Conservation (phyloP, 2,888 invertebrate species). For the Oxyteleia sp. region DNA sequence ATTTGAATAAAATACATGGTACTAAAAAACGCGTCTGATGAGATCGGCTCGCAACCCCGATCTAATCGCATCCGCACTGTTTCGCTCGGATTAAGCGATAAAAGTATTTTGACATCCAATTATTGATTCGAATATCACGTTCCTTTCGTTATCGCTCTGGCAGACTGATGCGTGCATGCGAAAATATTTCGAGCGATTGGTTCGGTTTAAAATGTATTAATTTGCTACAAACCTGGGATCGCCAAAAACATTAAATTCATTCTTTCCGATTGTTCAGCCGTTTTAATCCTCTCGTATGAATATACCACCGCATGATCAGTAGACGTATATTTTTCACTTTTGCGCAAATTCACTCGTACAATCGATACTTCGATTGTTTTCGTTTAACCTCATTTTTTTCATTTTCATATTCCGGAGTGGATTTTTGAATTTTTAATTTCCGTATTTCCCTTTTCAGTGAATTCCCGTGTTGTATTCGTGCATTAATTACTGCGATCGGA, state of each 20-base stretch:
- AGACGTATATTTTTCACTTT: background rate
- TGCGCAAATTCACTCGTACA: too few species aligned
- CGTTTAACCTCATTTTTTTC: too few species aligned
- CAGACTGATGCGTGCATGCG: slow-evolving; percentile 3
- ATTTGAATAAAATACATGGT: background rate
- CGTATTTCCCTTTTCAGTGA: too few species aligned
- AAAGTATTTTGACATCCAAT: slow-evolving; percentile 22
- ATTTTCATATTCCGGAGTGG: too few species aligned
- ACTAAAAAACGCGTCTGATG: background rate
- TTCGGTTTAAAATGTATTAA: slow-evolving; percentile 22
- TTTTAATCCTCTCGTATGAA: slow-evolving; percentile 32
- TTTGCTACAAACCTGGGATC: slow-evolving; percentile 17
- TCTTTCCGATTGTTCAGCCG: slow-evolving; percentile 33
- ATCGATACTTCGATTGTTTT: too few species aligned
- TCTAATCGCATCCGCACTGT: background rate
- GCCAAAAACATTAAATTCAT: slow-evolving; percentile 27
- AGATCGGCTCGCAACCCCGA: background rate
- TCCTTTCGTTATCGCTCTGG: slow-evolving; percentile 11
- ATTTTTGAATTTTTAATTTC: too few species aligned
- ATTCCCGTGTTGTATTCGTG: too few species aligned
- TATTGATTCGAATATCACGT: slow-evolving; percentile 24
- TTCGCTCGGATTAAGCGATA: slow-evolving; percentile 1
- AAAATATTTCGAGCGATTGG: slow-evolving; percentile 22
- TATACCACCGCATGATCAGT: slow-evolving; percentile 12
- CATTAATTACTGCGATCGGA: too few species aligned